Evolutionary conservation across 2,113 vertebrate species (phyloP), one percentile per base, ranked within the genome.

Genomic region (Gila orcuttii): DNA sequence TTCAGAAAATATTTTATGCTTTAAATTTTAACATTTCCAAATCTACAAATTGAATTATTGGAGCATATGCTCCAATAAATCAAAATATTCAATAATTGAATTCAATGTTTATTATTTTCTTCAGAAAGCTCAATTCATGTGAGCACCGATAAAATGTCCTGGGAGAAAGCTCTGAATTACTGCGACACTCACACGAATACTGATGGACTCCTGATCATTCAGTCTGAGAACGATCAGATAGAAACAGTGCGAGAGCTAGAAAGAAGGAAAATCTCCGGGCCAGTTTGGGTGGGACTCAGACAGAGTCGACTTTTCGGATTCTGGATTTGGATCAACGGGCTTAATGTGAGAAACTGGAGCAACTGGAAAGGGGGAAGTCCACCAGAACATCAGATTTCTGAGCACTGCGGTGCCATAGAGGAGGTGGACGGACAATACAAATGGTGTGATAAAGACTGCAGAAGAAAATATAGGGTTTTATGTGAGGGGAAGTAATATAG

Each of bases 231-330:
- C 0, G 91, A 93, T 57, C 92, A 93, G 86, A 0, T 0, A 0
- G 88, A 78, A 17, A 84, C 90, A 0, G 4, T 57, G 1, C 2
- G 42, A 6, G 85, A 88, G 86, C 23, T 94, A 0, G 31, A 15
- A 0, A 0, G 1, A 4, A 1, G 4, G 6, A 0, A 0, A 0
- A 5, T 84, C 17, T 19, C 83, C 5, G 84, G 68, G 8, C 75
- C 39, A 0, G 74, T 92, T 77, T 95, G 93, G 94, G 80, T 93
- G 7, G 92, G 91, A 28, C 87, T 93, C 74, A 88, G 79, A 83
- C 92, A 93, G 90, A 94, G 89, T 69, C 66, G n/a, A 2, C 19
- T 94, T 0, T 90, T 93, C 52, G 93, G 92, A 15, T 92, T 92
- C 89, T 94, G 93, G 93, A 86, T 93, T 31, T 94, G 93, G 93